Base-by-base conservation (phyloP, 2,888 invertebrate species). In the Fragum fragum region DNA sequence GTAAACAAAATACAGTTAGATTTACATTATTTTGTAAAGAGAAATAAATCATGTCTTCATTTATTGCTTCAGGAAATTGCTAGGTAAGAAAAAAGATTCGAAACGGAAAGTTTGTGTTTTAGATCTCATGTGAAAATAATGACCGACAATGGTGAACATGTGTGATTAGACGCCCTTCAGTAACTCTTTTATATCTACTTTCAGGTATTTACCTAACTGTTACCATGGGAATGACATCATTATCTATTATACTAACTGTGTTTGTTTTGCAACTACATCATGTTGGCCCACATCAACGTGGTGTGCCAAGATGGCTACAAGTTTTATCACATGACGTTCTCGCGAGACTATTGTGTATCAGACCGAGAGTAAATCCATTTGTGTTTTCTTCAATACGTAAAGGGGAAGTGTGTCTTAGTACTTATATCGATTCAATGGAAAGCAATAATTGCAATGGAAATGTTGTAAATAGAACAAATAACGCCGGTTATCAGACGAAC, bases 161-260 rank as follows among this genome's bases (percentile, higher is more conserved):
- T n/a, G n/a, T n/a, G n/a, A n/a, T n/a, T n/a, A n/a, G n/a, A n/a
- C n/a, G n/a, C n/a, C n/a, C n/a, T n/a, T n/a, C n/a, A n/a, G n/a
- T n/a, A n/a, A n/a, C n/a, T 11, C 74, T 36, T 36, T 6, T 36
- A 9, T 28, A 39, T 78, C 42, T 73, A 32, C 32, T 87, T 88
- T 26, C 88, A 94, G 95, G 94, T 32, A 94, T 95, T 77, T 95
- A 95, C 88, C 87, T 95, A 79, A 95, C 94, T 57, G 93, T 94
- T n/a, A 95, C 94, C 68, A 95, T 95, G 95, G 94, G 92, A 26
- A 94, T 95, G 90, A 95, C 95, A 61, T 95, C 95, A 75, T 81
- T 95, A 70, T 94, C 94, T 36, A 94, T 95, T 72, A 92, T 94
- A 29, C 90, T 95, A 66, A 95, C 95, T 14, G 95, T 95, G 63